Conservation (phyloP, 2,797 vertebrate genomes). For the Muscicapa striata region DNA sequence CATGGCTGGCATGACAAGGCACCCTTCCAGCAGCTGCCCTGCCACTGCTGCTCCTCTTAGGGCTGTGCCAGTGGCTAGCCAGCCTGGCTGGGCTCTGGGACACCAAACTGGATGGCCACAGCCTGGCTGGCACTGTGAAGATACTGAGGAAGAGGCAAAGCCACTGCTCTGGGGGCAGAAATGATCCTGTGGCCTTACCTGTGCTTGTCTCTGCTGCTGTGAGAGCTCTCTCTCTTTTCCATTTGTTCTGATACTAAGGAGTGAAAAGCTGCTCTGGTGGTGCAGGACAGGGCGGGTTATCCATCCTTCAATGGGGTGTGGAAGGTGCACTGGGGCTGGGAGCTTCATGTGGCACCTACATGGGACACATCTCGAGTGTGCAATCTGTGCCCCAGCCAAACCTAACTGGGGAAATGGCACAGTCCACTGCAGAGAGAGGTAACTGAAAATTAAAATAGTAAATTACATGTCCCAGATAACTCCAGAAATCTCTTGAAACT, state of each 20-base stretch:
- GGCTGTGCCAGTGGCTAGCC: conserved; percentile 4
- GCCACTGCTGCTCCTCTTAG: conserved; percentile 27
- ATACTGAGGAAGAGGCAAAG: not conserved
- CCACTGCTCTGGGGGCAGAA: not conserved
- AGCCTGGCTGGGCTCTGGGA: not conserved
- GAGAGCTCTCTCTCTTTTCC: not conserved
- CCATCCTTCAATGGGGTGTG: fast-evolving
- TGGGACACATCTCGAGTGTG: not conserved
- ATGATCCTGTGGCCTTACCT: not conserved
- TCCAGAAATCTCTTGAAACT: not conserved
- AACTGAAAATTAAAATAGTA: not conserved
- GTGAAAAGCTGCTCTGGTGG: not conserved
- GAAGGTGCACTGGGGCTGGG: not conserved
- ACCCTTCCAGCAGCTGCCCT: conserved; percentile 44
- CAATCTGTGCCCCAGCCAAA: not conserved
- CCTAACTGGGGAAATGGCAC: not conserved
- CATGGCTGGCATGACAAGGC: conserved; percentile 10
- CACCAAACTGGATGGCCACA: not conserved
- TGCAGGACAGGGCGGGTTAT: not conserved
- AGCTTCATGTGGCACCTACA: not conserved
- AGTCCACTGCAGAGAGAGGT: not conserved
- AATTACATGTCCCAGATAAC: not conserved
- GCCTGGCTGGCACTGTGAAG: not conserved
- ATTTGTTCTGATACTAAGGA: not conserved
- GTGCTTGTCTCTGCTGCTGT: not conserved